These are phyloP conservation scores for Pocota personata DNA, from an alignment of 2,888 invertebrate genomes.

Conservation along the genomic window DNA sequence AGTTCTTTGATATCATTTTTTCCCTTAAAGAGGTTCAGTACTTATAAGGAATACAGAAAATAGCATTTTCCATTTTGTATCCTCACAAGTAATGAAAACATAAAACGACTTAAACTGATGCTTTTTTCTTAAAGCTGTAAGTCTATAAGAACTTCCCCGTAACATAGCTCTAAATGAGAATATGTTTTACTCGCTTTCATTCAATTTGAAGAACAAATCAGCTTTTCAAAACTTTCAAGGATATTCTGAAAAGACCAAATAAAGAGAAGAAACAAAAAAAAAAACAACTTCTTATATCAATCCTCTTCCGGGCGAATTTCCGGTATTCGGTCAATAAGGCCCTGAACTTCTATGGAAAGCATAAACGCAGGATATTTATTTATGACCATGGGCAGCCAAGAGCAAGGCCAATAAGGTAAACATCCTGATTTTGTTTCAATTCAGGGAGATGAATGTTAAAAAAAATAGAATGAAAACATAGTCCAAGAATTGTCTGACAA, in stretches of 20 bases:
- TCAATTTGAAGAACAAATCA: constrained; percentile 34
- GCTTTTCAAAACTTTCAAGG: constrained; percentile 40
- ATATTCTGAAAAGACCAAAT: background rate
- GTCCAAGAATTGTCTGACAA: background rate
- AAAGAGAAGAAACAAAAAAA: background rate
- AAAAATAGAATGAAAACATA: background rate
- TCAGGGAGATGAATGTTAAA: background rate
- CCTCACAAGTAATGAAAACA: background rate
- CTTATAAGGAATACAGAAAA: background rate
- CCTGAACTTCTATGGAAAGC: constrained; percentile 3
- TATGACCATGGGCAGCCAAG: constrained; percentile 1
- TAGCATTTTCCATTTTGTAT: background rate
- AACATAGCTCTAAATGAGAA: background rate
- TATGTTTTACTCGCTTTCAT: constrained; percentile 14
- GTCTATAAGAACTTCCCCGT: background rate
- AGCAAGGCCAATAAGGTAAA: constrained; percentile 25
- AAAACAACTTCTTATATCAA: background rate
- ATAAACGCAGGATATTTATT: constrained; percentile 17
- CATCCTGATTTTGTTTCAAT: constrained; percentile 13
- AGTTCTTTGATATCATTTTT: background rate
- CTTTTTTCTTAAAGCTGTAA: background rate
- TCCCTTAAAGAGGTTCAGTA: background rate
- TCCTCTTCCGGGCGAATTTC: constrained; percentile 8
- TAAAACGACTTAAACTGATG: background rate
- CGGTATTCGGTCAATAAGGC: constrained; percentile 12